These are phyloP conservation scores for Sycobia sp. DNA, from an alignment of 1,140 invertebrate species.

Conservation along the genomic window DNA sequence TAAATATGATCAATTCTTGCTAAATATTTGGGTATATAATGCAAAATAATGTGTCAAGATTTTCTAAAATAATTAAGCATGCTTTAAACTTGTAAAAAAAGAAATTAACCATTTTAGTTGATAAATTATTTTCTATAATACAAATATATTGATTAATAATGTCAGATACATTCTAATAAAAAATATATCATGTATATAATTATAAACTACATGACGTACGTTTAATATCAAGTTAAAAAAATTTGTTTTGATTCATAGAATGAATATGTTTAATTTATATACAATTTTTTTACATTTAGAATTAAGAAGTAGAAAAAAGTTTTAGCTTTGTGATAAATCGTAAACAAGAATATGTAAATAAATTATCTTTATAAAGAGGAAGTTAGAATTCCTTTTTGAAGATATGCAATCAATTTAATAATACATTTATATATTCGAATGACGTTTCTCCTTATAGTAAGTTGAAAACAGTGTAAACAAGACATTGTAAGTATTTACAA, in stretches of 20 bases:
- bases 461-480: slow-evolving; percentile 11
- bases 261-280: no score
- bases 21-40: no score
- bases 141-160: neutral
- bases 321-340: neutral
- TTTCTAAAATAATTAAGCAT: neutral
- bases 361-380: slow-evolving; percentile 3
- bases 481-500: slow-evolving; percentile 30
- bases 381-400: neutral
- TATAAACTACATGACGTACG: slow-evolving; percentile 38
- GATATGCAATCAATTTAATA: slow-evolving; percentile 19
- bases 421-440: slow-evolving; percentile 38
- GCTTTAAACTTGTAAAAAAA: no score
- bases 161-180: neutral
- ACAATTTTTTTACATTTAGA: no score
- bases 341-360: slow-evolving; percentile 18
- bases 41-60: no score
- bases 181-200: slow-evolving; percentile 13
- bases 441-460: slow-evolving; percentile 16
- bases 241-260: neutral
- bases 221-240: neutral
- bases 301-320: neutral
- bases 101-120: no score
- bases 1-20: no score
- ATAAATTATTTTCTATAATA: neutral